A percentile compares a stretch with the other conserved stretches of the same genome.
Conservation (phyloP, 1,140 invertebrate species). For the Centruroides sculpturatus region DNA sequence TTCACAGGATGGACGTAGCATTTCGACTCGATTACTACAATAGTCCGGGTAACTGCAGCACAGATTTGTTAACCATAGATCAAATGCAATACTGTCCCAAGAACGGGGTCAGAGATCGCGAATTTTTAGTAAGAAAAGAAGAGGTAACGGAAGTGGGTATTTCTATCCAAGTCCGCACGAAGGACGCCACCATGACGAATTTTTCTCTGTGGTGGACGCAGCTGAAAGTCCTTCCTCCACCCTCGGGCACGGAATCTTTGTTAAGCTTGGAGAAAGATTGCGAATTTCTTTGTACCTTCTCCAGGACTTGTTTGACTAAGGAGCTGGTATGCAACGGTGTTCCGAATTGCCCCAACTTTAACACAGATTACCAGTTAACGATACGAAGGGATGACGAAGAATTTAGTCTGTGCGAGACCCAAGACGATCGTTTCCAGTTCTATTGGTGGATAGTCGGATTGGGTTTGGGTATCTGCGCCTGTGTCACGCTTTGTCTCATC, state of each 20-base stretch:
- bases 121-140: conserved; percentile 8
- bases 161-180: not conserved
- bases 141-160: conserved; percentile 6
- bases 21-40: conserved; percentile 13
- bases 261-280: conserved; percentile 27
- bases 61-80: conserved; percentile 6
- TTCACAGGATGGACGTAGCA: conserved; percentile 15
- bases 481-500: conserved; percentile 6
- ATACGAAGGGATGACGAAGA: not conserved
- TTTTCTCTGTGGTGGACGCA: conserved; percentile 18
- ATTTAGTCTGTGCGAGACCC: not conserved
- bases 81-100: not conserved
- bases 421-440: not conserved
- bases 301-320: conserved; percentile 62
- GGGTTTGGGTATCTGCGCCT: conserved; percentile 4
- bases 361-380: not conserved
- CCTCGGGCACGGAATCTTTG: conserved; percentile 9
- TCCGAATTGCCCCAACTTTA: conserved; percentile 55
- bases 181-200: conserved; percentile 4
- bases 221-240: conserved; percentile 14
- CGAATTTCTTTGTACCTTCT: conserved; percentile 64
- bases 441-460: conserved; percentile 14
- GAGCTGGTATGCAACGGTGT: conserved; percentile 70
- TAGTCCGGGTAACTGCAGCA: conserved; percentile 8
- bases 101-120: conserved; percentile 1